Evolutionary conservation across 2,113 vertebrate genomes (phyloP).

Genomic region (Camelus dromedarius): DNA sequence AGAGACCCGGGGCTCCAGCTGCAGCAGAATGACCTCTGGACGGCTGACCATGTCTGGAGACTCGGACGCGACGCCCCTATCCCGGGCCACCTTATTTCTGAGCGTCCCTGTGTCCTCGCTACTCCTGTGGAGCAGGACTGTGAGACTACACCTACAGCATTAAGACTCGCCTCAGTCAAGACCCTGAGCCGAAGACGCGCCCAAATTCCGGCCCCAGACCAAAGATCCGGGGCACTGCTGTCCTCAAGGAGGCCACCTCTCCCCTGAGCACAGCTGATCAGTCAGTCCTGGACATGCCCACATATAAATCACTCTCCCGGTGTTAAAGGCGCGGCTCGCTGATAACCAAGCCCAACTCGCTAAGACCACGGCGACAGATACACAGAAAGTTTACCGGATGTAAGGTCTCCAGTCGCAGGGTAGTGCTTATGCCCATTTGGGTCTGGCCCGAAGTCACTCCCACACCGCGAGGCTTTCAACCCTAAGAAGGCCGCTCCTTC

Average conservation of each 20-base stretch:
- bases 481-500: neutral
- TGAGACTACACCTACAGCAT: neutral
- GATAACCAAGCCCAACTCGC: neutral
- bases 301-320: neutral
- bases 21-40: neutral
- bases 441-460: neutral
- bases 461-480: neutral
- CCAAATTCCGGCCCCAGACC: neutral
- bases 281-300: neutral
- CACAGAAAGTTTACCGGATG: neutral
- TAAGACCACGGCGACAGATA: neutral
- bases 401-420: too few relatives aligned
- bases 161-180: neutral
- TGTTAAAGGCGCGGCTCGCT: neutral
- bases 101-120: neutral
- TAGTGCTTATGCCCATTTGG: neutral
- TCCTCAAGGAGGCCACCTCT: neutral
- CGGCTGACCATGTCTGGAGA: neutral
- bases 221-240: neutral
- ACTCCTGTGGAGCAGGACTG: neutral
- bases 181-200: neutral
- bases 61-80: neutral
- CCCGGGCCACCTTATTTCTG: neutral
- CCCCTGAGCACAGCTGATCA: neutral
- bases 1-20: neutral